phyloP scores from a whole-genome alignment of 2,113 vertebrate genomes.

The Theristicus caerulescens region DNA sequence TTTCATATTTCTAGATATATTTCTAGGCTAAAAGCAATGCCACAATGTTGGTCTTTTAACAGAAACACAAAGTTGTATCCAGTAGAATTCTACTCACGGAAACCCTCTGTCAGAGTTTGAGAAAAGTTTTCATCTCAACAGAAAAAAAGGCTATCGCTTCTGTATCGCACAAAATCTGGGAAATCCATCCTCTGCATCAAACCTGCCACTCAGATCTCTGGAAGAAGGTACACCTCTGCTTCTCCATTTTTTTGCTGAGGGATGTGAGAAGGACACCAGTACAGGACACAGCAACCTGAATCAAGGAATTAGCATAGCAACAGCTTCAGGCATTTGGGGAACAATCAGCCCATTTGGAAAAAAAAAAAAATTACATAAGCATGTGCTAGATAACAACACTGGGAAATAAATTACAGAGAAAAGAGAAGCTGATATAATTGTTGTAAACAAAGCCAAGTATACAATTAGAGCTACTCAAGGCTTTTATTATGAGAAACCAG shows the following conservation, averaged over 20 bases:
- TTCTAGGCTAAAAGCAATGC: background rate
- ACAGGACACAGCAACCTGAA: background rate
- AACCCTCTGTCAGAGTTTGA: background rate
- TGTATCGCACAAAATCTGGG: background rate
- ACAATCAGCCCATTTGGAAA: background rate
- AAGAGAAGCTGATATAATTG: constrained; percentile 30
- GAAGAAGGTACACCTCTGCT: background rate
- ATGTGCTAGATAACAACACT: constrained; percentile 1
- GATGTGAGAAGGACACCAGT: background rate
- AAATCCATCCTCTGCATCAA: background rate
- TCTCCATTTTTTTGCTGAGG: background rate
- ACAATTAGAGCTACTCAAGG: constrained; percentile 52
- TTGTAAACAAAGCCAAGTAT: constrained; percentile 57
- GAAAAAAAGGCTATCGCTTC: background rate
- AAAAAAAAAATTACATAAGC: background rate
- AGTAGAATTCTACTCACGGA: background rate
- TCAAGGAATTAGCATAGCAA: background rate
- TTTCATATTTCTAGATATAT: background rate
- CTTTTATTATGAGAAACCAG: constrained; percentile 42
- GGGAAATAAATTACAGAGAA: constrained; percentile 29
- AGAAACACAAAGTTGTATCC: background rate
- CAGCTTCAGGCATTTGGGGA: background rate
- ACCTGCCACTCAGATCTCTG: background rate
- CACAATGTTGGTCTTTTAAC: background rate
- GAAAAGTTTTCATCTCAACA: background rate